Evolutionary conservation across 2,888 invertebrate genomes (phyloP), one percentile per base, ranked within the genome.

Genomic region (Chalcis sispes): DNA sequence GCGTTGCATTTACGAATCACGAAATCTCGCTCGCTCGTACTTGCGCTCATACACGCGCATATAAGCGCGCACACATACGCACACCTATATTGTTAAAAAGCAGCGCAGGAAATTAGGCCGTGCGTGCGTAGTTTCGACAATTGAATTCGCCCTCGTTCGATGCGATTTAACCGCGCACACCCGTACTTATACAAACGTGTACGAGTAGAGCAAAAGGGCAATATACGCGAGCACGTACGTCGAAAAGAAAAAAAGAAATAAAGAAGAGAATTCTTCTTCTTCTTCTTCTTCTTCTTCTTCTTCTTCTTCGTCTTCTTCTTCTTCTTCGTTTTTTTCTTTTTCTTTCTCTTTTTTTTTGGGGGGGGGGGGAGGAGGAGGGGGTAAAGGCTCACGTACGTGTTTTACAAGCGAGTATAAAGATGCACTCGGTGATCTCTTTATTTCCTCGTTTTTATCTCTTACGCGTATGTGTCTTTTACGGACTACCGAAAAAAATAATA

Each of bases 111-210:
- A 72, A 72, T 72, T 65, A 58, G 65, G 58, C 8, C 56, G 56
- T 58, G 56, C 54, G 25, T 56, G 66, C n/a, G 50, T 58, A 20
- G 72, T 65, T 72, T 58, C 64, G 64, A 25, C 58, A 58, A 65
- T 72, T 65, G 56, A 64, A 72, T 54, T 72, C 48, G 36, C 64
- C 65, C 23, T 36, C 15, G 29, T 20, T 5, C 20, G n/a, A n/a
- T n/a, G n/a, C 46, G 29, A 27, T 15, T 42, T 20, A 32, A 20
- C 13, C 5, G 18, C 13, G 25, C 25, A 10, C 32, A n/a, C 27
- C 3, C 23, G 27, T 10, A 29, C 48, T 48, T 18, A 64, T n/a
- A n/a, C n/a, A n/a, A n/a, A n/a, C n/a, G n/a, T n/a, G n/a, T n/a
- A n/a, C n/a, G n/a, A 50, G 3, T 3, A 18, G 50, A 7, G 50